Evolutionary conservation across 1,140 invertebrate genomes (phyloP).

Genomic region (Paraescarpia echinospica): DNA sequence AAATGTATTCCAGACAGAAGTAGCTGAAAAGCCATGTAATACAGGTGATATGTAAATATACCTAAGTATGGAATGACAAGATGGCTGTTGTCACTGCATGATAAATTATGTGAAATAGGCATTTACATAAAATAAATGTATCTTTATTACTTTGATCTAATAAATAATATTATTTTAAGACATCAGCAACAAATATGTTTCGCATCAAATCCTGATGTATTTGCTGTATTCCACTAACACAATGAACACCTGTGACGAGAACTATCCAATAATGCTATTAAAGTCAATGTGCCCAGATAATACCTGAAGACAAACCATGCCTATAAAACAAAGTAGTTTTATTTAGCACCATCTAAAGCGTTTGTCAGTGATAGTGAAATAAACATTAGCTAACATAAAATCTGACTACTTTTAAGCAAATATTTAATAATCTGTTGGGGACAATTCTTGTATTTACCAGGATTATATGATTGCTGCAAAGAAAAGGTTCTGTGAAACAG

Average conservation of each 20-base stretch:
- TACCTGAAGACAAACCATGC: too few relatives aligned
- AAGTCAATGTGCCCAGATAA: too few relatives aligned
- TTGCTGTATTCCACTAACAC: too few relatives aligned
- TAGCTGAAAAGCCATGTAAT: not conserved
- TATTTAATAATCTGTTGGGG: not conserved
- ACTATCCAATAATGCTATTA: too few relatives aligned
- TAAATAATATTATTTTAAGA: too few relatives aligned
- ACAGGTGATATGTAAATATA: not conserved
- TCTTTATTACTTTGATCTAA: not conserved
- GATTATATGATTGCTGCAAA: not conserved
- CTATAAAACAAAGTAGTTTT: too few relatives aligned
- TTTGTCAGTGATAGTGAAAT: too few relatives aligned
- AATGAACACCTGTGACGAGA: too few relatives aligned
- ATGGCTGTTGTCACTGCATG: not conserved
- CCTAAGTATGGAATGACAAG: not conserved
- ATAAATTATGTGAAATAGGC: not conserved
- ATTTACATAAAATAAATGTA: not conserved
- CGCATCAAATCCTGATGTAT: too few relatives aligned
- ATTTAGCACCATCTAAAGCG: too few relatives aligned
- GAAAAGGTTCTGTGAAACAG: not conserved
- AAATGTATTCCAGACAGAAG: not conserved
- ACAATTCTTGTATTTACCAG: not conserved
- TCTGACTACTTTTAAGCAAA: not conserved
- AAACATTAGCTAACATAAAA: too few relatives aligned
- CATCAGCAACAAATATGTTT: too few relatives aligned